Percentiles rank a stretch among this genome's conserved stretches.
These are phyloP conservation scores for Atta colombica DNA, from an alignment of 1,140 invertebrate genomes.

Conservation along the genomic window DNA sequence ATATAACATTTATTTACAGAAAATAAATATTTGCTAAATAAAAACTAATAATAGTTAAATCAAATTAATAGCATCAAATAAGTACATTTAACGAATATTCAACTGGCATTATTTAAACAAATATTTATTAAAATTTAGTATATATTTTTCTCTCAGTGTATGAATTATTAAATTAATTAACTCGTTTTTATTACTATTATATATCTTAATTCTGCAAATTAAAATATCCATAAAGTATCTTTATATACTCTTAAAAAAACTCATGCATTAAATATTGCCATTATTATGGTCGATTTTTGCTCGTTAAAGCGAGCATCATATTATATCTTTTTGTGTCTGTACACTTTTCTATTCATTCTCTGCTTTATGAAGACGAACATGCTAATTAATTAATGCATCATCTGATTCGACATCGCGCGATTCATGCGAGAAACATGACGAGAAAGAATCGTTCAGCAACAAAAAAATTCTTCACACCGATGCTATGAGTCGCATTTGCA, in stretches of 20 bases:
- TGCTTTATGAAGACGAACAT: neutral
- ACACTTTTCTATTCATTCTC: neutral
- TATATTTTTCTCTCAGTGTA: too few relatives aligned
- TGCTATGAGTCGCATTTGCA: conserved; percentile 29
- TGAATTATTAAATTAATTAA: neutral
- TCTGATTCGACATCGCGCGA: conserved; percentile 29
- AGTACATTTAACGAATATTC: too few relatives aligned
- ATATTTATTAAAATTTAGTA: too few relatives aligned
- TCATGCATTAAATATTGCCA: conserved; percentile 15
- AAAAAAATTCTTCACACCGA: conserved; percentile 50
- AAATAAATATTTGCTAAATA: too few relatives aligned
- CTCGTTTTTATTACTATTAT: neutral
- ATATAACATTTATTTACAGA: too few relatives aligned
- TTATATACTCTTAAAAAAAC: neutral
- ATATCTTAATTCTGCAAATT: neutral
- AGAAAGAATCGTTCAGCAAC: conserved; percentile 30
- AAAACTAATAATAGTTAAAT: too few relatives aligned
- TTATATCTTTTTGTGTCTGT: conserved; percentile 2
- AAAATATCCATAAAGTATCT: neutral
- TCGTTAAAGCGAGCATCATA: conserved; percentile 11
- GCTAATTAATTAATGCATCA: conserved; percentile 45
- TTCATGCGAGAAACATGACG: conserved; percentile 6
- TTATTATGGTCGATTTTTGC: conserved; percentile 21
- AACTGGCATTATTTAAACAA: too few relatives aligned
- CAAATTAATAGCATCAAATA: too few relatives aligned